Conservation (phyloP, 2,113 vertebrate genomes). For the Corapipo altera region DNA sequence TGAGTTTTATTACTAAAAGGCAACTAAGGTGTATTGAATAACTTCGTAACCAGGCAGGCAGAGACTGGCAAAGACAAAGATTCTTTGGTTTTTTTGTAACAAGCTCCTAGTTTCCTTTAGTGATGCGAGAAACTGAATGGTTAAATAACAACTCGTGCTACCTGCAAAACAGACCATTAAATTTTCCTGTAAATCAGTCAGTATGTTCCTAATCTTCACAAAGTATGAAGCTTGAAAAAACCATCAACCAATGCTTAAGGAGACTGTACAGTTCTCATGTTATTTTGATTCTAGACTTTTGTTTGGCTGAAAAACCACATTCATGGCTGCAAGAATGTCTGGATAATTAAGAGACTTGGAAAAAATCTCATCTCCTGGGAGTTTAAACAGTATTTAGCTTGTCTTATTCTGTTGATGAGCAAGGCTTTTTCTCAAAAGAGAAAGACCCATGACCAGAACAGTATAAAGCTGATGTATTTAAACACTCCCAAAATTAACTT, state of each 20-base stretch:
- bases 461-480: background rate
- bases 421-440: background rate
- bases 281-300: conserved; percentile 61
- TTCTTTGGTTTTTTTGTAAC: background rate
- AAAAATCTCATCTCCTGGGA: conserved; percentile 21
- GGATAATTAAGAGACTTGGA: conserved; percentile 16
- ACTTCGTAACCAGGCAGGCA: background rate
- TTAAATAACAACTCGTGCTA: background rate
- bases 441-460: background rate
- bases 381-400: background rate
- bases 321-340: conserved; percentile 22
- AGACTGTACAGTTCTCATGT: background rate
- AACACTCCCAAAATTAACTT: background rate
- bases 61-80: background rate
- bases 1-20: background rate
- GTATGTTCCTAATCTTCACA: background rate
- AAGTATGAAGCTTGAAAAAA: background rate
- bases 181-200: background rate
- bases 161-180: background rate
- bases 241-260: background rate
- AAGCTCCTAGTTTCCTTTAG: background rate
- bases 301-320: conserved; percentile 37
- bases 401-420: background rate
- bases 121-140: background rate
- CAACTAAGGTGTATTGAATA: background rate